Percentiles rank a stretch among this genome's conserved stretches.
These are phyloP conservation scores for Lasioglossum leucozonium DNA, from an alignment of 2,888 invertebrate genomes.

Conservation along the genomic window DNA sequence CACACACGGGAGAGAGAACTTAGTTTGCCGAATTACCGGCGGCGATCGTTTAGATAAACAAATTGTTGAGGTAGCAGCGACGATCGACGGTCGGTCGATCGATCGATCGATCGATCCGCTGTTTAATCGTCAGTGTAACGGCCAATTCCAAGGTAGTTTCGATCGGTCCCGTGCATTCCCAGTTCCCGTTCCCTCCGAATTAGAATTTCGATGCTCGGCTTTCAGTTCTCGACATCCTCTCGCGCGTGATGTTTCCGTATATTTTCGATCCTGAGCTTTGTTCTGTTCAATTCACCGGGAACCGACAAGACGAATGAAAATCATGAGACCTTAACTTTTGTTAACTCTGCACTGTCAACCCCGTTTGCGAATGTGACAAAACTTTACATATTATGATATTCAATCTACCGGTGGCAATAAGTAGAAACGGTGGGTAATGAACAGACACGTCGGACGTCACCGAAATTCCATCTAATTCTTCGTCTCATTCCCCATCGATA, in stretches of 20 bases:
- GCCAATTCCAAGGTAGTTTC: neutral
- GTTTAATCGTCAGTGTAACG: neutral
- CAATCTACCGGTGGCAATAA: neutral
- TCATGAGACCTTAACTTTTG: neutral
- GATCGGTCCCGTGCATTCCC: neutral
- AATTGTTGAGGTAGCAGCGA: constrained; percentile 37
- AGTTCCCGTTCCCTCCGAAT: neutral
- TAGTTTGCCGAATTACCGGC: constrained; percentile 48
- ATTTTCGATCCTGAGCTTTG: neutral
- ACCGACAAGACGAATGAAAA: neutral
- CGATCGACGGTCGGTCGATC: neutral
- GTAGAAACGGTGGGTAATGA: neutral
- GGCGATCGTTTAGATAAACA: constrained; percentile 46
- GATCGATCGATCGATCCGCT: constrained; percentile 23
- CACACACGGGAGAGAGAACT: neutral
- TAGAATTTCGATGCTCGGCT: neutral
- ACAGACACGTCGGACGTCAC: neutral
- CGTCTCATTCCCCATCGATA: neutral
- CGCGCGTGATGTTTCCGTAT: too few species aligned
- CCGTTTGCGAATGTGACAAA: neutral
- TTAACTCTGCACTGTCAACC: neutral
- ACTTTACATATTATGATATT: too few species aligned
- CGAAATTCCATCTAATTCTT: neutral
- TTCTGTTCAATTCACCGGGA: neutral
- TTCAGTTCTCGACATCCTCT: neutral